phyloP scores from a whole-genome alignment of 1,140 invertebrate genomes.

The Ectropis grisescens region DNA sequence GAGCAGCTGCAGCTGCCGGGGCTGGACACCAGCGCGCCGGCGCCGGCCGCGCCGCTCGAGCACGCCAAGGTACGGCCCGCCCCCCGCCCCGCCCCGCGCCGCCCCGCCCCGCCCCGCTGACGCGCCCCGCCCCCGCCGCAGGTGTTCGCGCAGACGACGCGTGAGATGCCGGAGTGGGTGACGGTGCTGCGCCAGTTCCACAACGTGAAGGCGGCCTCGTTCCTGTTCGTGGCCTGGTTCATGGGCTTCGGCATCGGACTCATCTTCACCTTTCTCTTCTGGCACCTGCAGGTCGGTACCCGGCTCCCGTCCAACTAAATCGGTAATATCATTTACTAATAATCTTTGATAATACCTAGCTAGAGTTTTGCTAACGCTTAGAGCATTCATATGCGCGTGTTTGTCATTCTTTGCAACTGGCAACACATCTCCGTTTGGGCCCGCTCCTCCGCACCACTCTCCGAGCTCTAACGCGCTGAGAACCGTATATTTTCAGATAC shows the following conservation, averaged over 20 bases:
- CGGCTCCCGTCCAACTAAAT: not conserved
- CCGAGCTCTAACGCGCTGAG: too few relatives aligned
- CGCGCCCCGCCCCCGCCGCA: slow-evolving; percentile 31
- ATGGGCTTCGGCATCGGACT: slow-evolving; percentile 99
- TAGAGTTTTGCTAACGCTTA: too few relatives aligned
- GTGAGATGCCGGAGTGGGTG: slow-evolving; percentile 93
- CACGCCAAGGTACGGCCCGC: slow-evolving; percentile 34
- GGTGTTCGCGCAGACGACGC: slow-evolving; percentile 93
- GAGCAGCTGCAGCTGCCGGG: slow-evolving; percentile 85
- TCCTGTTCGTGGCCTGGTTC: slow-evolving; percentile 97
- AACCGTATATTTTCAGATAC: too few relatives aligned
- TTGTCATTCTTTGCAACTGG: too few relatives aligned
- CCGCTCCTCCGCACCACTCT: too few relatives aligned
- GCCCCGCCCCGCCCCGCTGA: slow-evolving; percentile 13
- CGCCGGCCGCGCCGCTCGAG: slow-evolving; percentile 32
- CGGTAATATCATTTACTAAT: too few relatives aligned
- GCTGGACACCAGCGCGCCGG: slow-evolving; percentile 75
- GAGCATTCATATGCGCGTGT: too few relatives aligned
- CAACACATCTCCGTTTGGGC: too few relatives aligned
- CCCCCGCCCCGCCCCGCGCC: slow-evolving; percentile 74
- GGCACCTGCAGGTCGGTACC: slow-evolving; percentile 82
- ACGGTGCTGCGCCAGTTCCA: slow-evolving; percentile 92
- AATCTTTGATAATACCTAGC: too few relatives aligned
- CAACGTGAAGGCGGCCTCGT: slow-evolving; percentile 91
- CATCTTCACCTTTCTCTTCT: slow-evolving; percentile 99